phyloP scores from a whole-genome alignment of 2,888 invertebrate genomes.

The Ichneumon xanthorius region DNA sequence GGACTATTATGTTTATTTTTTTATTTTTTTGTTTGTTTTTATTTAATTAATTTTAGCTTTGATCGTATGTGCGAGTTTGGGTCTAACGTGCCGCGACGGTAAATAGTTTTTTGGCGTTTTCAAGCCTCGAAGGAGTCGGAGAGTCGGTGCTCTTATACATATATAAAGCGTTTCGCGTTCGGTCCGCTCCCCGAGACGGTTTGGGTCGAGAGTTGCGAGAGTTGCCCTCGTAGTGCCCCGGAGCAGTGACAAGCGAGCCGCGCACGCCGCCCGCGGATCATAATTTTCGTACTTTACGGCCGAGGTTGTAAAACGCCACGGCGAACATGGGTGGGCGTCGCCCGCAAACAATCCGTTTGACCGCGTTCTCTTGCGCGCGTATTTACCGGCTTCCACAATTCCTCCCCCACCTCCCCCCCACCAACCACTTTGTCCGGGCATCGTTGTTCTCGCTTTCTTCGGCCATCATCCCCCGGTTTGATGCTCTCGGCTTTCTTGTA shows the following conservation, averaged over 20 bases:
- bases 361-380: slow-evolving; percentile 75
- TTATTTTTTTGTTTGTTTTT: neutral
- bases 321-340: slow-evolving; percentile 82
- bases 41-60: neutral
- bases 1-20: neutral
- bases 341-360: slow-evolving; percentile 83
- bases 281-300: slow-evolving; percentile 84
- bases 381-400: slow-evolving; percentile 69
- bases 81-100: neutral
- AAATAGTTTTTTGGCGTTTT: slow-evolving; percentile 1
- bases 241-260: slow-evolving; percentile 80
- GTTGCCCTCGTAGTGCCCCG: slow-evolving; percentile 73
- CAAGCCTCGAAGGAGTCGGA: neutral
- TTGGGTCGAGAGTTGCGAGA: neutral
- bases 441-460: neutral
- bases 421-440: neutral
- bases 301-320: slow-evolving; percentile 80
- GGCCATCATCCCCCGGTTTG: slow-evolving; percentile 1
- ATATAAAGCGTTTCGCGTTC: slow-evolving; percentile 1
- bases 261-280: slow-evolving; percentile 74
- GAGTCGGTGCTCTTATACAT: neutral
- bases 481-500: neutral
- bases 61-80: neutral
- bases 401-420: neutral
- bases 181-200: neutral